Conservation (phyloP, 2,888 invertebrate species). For the Lysandra bellargus region DNA sequence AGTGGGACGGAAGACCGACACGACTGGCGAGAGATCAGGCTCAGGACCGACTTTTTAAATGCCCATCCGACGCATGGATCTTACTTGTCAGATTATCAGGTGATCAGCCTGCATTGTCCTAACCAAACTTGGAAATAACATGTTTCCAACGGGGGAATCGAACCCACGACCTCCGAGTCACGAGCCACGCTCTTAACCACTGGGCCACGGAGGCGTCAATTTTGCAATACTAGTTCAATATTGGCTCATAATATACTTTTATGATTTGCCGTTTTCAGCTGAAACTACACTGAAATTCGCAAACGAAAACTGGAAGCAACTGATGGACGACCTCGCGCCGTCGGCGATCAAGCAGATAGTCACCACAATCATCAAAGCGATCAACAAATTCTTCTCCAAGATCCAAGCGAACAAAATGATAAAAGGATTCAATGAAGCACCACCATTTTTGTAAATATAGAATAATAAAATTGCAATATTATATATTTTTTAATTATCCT, state of each 20-base stretch:
- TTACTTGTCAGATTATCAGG: too few relatives aligned
- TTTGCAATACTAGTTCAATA: too few relatives aligned
- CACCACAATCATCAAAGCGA: conserved; percentile 59
- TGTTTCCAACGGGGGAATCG: too few relatives aligned
- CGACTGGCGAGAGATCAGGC: too few relatives aligned
- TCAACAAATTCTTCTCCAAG: conserved; percentile 70
- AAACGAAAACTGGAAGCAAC: conserved; percentile 71
- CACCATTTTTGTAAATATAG: conserved; percentile 1
- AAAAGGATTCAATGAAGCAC: conserved; percentile 48
- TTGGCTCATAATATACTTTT: neutral
- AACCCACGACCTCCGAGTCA: too few relatives aligned
- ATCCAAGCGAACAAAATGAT: conserved; percentile 54
- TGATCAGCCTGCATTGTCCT: too few relatives aligned
- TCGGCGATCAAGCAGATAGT: conserved; percentile 73
- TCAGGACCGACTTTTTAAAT: too few relatives aligned
- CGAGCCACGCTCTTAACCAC: too few relatives aligned
- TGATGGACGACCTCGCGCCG: conserved; percentile 75
- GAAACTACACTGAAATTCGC: conserved; percentile 68
- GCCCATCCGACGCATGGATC: too few relatives aligned
- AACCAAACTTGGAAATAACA: too few relatives aligned
- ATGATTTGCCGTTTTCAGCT: conserved; percentile 47
- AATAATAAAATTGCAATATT: neutral
- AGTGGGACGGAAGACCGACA: too few relatives aligned
- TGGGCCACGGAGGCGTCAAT: too few relatives aligned
- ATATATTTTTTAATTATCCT: neutral